A percentile compares a stretch with the other conserved stretches of the same genome.
Evolutionary conservation across 2,797 vertebrate species (phyloP).

Genomic region (Takifugu rubripes): DNA sequence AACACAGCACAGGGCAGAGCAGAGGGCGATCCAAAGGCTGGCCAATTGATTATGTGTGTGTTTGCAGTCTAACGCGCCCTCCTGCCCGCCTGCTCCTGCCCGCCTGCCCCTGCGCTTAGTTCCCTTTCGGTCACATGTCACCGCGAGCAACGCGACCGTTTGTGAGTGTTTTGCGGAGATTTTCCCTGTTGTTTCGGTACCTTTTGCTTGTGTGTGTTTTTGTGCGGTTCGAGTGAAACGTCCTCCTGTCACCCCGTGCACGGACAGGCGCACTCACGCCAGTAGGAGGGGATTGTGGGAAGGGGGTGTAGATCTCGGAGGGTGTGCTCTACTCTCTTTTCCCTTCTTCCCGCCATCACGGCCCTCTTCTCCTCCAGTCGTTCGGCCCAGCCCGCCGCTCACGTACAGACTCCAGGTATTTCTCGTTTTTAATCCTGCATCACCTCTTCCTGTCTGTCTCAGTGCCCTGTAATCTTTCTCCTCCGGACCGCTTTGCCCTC

Average conservation of each 20-base stretch:
- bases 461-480: slow-evolving; percentile 42
- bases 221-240: slow-evolving; percentile 62
- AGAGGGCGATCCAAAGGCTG: slow-evolving; percentile 74
- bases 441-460: slow-evolving; percentile 44
- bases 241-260: slow-evolving; percentile 72
- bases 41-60: slow-evolving; percentile 63
- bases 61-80: slow-evolving; percentile 59
- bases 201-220: slow-evolving; percentile 45
- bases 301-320: slow-evolving; percentile 73
- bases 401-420: slow-evolving; percentile 76
- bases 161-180: slow-evolving; percentile 28
- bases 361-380: slow-evolving; percentile 73
- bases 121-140: slow-evolving; percentile 31
- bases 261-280: slow-evolving; percentile 70
- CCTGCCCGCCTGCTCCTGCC: slow-evolving; percentile 13
- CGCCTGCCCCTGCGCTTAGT: slow-evolving; percentile 14
- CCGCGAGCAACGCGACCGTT: slow-evolving; percentile 32
- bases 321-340: slow-evolving; percentile 75
- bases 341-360: slow-evolving; percentile 75
- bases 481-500: slow-evolving; percentile 34
- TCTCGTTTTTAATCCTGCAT: slow-evolving; percentile 62
- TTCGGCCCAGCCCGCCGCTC: slow-evolving; percentile 63
- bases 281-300: slow-evolving; percentile 77
- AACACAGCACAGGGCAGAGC: slow-evolving; percentile 71
- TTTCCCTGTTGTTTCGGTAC: slow-evolving; percentile 37